Evolutionary conservation across 2,113 vertebrate species (phyloP).

Genomic region (Perca flavescens): DNA sequence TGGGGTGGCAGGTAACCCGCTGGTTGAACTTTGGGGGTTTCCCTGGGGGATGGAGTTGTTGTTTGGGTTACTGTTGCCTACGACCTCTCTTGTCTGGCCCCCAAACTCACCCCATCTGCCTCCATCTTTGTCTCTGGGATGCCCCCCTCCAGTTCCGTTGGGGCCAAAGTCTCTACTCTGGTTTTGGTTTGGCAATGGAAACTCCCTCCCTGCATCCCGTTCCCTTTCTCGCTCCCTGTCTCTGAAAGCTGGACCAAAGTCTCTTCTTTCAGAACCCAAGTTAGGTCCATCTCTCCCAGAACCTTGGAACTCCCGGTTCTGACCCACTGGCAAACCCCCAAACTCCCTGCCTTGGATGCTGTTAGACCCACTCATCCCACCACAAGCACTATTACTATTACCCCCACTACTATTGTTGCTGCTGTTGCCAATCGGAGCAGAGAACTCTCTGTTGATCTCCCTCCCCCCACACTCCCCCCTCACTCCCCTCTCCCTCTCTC

Average conservation of each 20-base stretch:
- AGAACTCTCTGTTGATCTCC: conserved; percentile 80
- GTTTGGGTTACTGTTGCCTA: conserved; percentile 75
- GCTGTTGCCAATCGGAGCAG: conserved; percentile 72
- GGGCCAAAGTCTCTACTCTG: conserved; percentile 83
- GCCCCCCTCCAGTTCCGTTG: conserved; percentile 75
- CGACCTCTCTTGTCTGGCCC: conserved; percentile 79
- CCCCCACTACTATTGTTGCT: conserved; percentile 69
- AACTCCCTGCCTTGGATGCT: conserved; percentile 79
- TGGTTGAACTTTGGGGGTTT: conserved; percentile 71
- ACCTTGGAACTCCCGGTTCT: conserved; percentile 80
- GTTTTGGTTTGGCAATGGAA: conserved; percentile 81
- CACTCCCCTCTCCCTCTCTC: conserved; percentile 81
- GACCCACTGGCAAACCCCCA: conserved; percentile 72
- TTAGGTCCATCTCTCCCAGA: conserved; percentile 80
- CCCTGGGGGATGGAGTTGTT: conserved; percentile 74
- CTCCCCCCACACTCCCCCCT: conserved; percentile 83
- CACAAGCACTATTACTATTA: conserved; percentile 66
- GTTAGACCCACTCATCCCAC: conserved; percentile 69
- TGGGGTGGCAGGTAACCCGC: conserved; percentile 73
- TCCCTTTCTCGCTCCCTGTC: conserved; percentile 80
- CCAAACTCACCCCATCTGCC: conserved; percentile 85
- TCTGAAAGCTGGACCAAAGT: conserved; percentile 82
- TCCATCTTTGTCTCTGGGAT: conserved; percentile 84
- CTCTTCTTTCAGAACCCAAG: conserved; percentile 78
- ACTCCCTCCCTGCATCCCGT: conserved; percentile 82